phyloP scores from a whole-genome alignment of 2,888 invertebrate species.

The Brachypterus glaber region DNA sequence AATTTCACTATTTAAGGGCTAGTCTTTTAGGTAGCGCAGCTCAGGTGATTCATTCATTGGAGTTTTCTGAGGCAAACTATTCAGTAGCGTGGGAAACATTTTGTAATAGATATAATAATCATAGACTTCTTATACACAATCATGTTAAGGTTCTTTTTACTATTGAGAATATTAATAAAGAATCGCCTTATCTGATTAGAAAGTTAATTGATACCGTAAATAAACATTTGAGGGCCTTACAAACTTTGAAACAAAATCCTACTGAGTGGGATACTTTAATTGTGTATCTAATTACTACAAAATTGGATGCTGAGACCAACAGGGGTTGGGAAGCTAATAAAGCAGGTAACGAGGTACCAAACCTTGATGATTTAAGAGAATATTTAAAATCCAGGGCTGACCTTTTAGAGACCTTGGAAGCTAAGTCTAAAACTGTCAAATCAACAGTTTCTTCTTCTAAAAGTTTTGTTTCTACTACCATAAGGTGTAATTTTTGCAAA shows the following conservation, averaged over 20 bases:
- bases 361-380: constrained; percentile 5
- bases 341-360: background rate
- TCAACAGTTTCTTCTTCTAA: background rate
- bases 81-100: constrained; percentile 8
- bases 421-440: constrained; percentile 1
- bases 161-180: constrained; percentile 1
- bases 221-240: constrained; percentile 7
- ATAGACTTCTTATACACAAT: constrained; percentile 2
- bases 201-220: constrained; percentile 3
- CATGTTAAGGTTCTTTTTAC: constrained; percentile 10
- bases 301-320: constrained; percentile 3
- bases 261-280: constrained; percentile 5
- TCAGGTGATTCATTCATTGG: background rate
- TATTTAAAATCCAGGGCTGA: constrained; percentile 6
- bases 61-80: constrained; percentile 4
- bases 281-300: constrained; percentile 3
- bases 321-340: constrained; percentile 5
- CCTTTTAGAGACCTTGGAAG: constrained; percentile 1
- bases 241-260: constrained; percentile 3
- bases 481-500: background rate
- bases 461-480: background rate
- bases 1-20: constrained; percentile 10
- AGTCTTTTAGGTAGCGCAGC: constrained; percentile 1
- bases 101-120: constrained; percentile 8
- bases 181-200: constrained; percentile 1